Conservation (phyloP, 1,140 invertebrate species). For the Micrasema minimum region DNA sequence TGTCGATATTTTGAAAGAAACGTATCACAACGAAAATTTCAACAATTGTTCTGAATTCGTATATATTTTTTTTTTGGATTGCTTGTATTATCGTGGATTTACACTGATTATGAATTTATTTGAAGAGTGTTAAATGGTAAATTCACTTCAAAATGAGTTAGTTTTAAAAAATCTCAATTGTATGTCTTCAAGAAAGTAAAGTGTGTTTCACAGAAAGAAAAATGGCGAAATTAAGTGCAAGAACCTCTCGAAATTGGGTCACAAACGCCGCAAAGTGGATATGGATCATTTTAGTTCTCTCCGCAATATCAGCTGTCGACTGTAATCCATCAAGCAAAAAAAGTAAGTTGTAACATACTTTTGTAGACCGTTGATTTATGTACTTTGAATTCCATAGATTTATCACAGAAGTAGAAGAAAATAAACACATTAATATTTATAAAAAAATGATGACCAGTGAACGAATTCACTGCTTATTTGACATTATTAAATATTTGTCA, state of each 20-base stretch:
- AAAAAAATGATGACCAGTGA: not conserved
- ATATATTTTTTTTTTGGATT: not conserved
- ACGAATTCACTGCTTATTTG: not conserved
- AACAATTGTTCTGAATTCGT: no score
- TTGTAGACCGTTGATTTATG: no score
- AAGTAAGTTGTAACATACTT: constrained; percentile 47
- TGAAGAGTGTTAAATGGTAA: not conserved
- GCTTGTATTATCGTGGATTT: no score
- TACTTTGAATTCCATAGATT: not conserved
- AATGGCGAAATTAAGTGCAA: constrained; percentile 27
- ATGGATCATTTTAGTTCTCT: constrained; percentile 32
- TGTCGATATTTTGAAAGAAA: not conserved
- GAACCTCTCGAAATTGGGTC: constrained; percentile 16
- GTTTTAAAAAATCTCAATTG: not conserved
- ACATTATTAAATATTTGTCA: no score
- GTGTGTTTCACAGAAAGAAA: constrained; percentile 5
- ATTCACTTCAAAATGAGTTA: not conserved
- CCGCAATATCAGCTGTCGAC: constrained; percentile 32
- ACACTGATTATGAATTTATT: no score
- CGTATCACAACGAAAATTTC: not conserved
- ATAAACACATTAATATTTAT: not conserved
- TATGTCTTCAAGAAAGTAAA: not conserved
- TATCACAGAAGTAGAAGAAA: not conserved
- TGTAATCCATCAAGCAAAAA: constrained; percentile 46
- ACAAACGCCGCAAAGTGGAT: constrained; percentile 22